These are phyloP conservation scores for Thamnaconus septentrionalis DNA, from an alignment of 2,113 vertebrate species.

Conservation along the genomic window DNA sequence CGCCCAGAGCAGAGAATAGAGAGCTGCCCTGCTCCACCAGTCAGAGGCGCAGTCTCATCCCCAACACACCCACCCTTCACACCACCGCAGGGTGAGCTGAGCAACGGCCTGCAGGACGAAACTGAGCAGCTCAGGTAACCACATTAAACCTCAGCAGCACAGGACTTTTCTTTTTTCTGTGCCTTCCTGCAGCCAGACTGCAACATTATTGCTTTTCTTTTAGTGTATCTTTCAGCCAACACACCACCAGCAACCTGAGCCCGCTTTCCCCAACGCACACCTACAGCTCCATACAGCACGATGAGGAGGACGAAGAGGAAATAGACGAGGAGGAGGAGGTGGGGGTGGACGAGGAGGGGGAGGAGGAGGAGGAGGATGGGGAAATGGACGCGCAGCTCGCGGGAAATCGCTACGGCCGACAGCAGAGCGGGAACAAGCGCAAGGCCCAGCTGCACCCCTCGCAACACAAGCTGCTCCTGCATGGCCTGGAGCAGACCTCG, in stretches of 20 bases:
- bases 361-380: conserved; percentile 40
- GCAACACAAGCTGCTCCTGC: conserved; percentile 80
- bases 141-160: not conserved
- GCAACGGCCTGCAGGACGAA: conserved; percentile 83
- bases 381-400: conserved; percentile 80
- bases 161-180: not conserved
- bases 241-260: conserved; percentile 78
- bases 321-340: conserved; percentile 60
- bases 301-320: conserved; percentile 82
- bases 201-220: not conserved
- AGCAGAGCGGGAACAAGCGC: conserved; percentile 43
- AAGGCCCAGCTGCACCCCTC: conserved; percentile 64
- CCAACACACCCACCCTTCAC: conserved; percentile 86
- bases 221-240: conserved; percentile 63
- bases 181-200: not conserved
- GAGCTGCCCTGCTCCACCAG: conserved; percentile 85
- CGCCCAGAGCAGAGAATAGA: conserved; percentile 83
- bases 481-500: conserved; percentile 89
- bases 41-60: conserved; percentile 84
- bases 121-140: conserved; percentile 82
- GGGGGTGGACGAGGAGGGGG: conserved; percentile 59
- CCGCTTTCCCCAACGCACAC: conserved; percentile 86
- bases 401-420: conserved; percentile 67
- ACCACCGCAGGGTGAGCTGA: conserved; percentile 82
- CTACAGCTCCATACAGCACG: conserved; percentile 89